Evolutionary conservation across 2,888 invertebrate species (phyloP), one percentile per base, ranked within the genome.

Genomic region (Hirtodrosophila duncani): DNA sequence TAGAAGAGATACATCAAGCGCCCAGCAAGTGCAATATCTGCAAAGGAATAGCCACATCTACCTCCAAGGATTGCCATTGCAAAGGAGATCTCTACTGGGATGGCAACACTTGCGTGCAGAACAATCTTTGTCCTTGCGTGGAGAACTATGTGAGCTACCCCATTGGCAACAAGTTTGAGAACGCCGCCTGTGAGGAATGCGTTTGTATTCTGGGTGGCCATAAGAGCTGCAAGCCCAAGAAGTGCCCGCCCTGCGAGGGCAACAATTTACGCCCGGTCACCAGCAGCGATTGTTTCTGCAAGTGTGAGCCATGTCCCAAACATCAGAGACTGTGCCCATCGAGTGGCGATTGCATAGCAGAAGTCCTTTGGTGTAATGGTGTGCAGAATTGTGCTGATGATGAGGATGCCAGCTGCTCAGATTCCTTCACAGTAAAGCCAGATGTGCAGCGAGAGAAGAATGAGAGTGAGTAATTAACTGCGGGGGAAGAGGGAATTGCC

Each of bases 331-430:
- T 93, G 14, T 96, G 95, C 69, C 92, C 92, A 1, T 92, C 93
- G 0, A 92, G 91, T 81, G 91, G 92, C 50, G 88, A 91, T 38
- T 95, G 95, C 77, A 89, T 95, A 9, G 88, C 91, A 0, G 88
- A 90, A 24, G 87, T 89, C 0, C 87, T 89, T 7, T 95, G 95
- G 95, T 96, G 96, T 81, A 91, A 96, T 82, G 94, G 94, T 0
- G 87, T 94, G 0, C 89, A 90, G 58, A 92, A 96, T 84, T 96
- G 96, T 72, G 91, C 93, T 0, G 95, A 95, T 78, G 96, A 96
- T 83, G 96, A 96, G 86, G 84, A 87, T 7, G 86, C 90, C 2
- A 87, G 90, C 48, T 96, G 95, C 71, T 78, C 34, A 3, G 64
- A 83, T 23, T 63, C 67, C 1, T 77, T 83, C 11, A 63, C 65